Percentiles rank a stretch among this genome's conserved stretches.
Conservation (phyloP, 1,140 invertebrate genomes). For the Musca vetustissima region DNA sequence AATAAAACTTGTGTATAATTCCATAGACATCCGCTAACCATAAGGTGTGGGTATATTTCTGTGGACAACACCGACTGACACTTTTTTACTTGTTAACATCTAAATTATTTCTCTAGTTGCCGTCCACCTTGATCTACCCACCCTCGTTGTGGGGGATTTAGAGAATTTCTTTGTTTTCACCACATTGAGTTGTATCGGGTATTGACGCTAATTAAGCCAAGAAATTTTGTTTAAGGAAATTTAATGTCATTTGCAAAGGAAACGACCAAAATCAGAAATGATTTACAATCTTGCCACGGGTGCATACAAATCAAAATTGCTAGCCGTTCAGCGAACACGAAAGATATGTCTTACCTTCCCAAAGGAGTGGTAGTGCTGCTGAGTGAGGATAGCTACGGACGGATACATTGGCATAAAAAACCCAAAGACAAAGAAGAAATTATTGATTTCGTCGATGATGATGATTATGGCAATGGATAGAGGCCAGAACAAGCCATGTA, state of each 20-base stretch:
- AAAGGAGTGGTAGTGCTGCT: not conserved
- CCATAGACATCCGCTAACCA: too few species aligned
- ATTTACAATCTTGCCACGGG: slow-evolving; percentile 8
- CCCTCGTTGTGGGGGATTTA: not conserved
- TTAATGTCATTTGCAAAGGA: slow-evolving; percentile 10
- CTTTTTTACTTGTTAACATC: too few species aligned
- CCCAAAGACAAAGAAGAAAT: not conserved
- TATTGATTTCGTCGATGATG: slow-evolving; percentile 2
- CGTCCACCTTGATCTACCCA: too few species aligned
- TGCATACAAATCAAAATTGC: not conserved
- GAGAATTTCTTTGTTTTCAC: slow-evolving; percentile 12
- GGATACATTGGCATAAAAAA: not conserved
- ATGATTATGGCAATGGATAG: not conserved
- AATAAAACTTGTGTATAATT: too few species aligned
- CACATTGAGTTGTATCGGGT: not conserved
- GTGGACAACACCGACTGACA: too few species aligned
- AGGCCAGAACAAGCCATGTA: not conserved
- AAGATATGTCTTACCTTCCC: not conserved
- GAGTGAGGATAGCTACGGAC: not conserved
- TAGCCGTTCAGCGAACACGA: not conserved
- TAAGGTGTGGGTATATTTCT: too few species aligned
- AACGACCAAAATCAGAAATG: not conserved
- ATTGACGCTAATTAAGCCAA: slow-evolving; percentile 13
- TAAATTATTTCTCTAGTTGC: too few species aligned
- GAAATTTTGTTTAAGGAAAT: slow-evolving; percentile 3